Evolutionary conservation across 2,113 vertebrate genomes (phyloP), one percentile per base, ranked within the genome.

Genomic region (Passerina amoena): DNA sequence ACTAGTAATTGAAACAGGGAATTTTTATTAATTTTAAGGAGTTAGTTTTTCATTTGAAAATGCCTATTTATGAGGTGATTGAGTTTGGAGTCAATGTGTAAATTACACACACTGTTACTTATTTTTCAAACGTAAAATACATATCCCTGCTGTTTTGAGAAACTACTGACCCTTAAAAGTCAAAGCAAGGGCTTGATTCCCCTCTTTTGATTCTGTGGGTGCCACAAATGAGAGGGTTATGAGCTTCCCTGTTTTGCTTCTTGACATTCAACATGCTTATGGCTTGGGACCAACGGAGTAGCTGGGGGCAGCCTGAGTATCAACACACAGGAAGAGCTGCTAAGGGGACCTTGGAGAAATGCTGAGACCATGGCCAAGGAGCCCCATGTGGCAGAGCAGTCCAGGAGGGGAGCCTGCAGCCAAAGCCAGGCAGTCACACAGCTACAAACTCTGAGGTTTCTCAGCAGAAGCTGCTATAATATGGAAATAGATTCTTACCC

Each of bases 401-500:
- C 17, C 35, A 71, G 44, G 56, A 83, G 21, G 47, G 40, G 64
- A 88, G 17, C 8, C 69, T 92, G 80, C 68, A 88, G 76, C 76
- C 4, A 11, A 86, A 86, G 59, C 51, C 79, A 70, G 85, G 56
- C 82, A 92, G 30, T 42, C 20, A 48, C 61, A 60, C 45, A 72
- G 70, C 66, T 80, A 56, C 78, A 75, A 61, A 82, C 24, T 2
- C 47, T 0, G 10, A 91, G 64, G 56, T 57, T 83, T 78, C 11
- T 12, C 86, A 92, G 82, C 63, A 95, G 85, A 93, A 92, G 65
- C 90, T 94, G 82, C 85, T 95, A 8, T 83, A 84, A 89, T 91
- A 97, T 68, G 91, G 83, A 92, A 96, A 96, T 89, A 76, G 88
- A 93, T 93, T 91, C 85, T 78, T 90, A 66, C 88, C 88, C 90